Conservation (phyloP, 35 echinoderm and acorn worm species). For the Apostichopus parvimensis region DNA sequence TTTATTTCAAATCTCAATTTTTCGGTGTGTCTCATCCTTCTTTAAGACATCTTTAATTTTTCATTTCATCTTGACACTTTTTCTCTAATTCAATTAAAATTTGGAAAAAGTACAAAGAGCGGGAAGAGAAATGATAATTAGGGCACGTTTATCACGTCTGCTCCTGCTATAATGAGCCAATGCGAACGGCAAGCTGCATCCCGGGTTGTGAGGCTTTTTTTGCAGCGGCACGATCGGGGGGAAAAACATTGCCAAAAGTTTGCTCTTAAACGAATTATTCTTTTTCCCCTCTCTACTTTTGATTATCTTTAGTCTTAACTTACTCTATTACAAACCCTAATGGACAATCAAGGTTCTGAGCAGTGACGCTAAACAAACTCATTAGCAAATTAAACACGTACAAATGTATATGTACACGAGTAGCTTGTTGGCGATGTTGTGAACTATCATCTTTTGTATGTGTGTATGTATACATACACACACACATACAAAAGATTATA, state of each 20-base stretch:
- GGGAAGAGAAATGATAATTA: conserved; percentile 12
- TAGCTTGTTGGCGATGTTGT: not conserved
- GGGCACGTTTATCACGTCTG: conserved; percentile 25
- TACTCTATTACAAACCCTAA: conserved; percentile 40
- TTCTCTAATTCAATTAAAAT: conserved; percentile 36
- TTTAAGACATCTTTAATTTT: conserved; percentile 47
- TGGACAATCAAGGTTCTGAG: conserved; percentile 32
- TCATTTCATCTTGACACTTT: conserved; percentile 18
- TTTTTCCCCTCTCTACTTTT: conserved; percentile 6
- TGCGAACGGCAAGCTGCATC: conserved; percentile 7
- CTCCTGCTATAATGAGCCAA: conserved; percentile 11
- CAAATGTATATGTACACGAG: conserved; percentile 23
- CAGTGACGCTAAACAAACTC: conserved; percentile 38
- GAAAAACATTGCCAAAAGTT: conserved; percentile 19
- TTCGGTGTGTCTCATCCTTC: not conserved
- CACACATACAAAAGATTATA: too few species aligned
- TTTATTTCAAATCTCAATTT: not conserved
- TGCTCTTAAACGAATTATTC: conserved; percentile 14
- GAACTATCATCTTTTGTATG: too few species aligned
- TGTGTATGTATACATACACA: too few species aligned
- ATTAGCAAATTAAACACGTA: conserved; percentile 47
- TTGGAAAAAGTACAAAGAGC: conserved; percentile 34
- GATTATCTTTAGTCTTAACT: not conserved
- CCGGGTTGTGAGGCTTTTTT: conserved; percentile 1
- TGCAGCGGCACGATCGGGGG: conserved; percentile 32